Base-by-base conservation (phyloP, 2,113 vertebrate genomes). In the Oreochromis aureus region DNA sequence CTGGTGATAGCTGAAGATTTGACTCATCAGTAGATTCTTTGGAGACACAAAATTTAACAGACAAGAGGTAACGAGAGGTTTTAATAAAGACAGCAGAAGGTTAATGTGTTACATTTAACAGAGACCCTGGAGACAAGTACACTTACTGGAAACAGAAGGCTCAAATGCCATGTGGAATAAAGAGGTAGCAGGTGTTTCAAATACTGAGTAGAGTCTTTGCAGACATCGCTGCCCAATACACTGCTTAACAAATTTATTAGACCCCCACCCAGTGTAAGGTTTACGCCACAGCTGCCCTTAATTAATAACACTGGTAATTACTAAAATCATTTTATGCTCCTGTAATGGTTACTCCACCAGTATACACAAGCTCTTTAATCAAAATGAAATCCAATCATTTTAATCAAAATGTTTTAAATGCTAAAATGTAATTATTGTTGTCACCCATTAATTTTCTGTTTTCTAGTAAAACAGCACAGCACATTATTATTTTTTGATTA, bases 171-270 rank as follows among this genome's bases (percentile, higher is more conserved):
- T 59, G 32, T 59, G 24, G n/a, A 76, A 30, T 48, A 18, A 9
- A 76, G 41, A 76, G 41, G 41, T 30, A 48, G 69, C 69, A 76
- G 69, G 69, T 76, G 69, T 76, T 48, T 30, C 6, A 76, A 76
- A 48, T 48, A 76, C 41, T 30, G 22, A 76, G 69, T 48, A 18
- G 41, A 73, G 8, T 76, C 44, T 76, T 76, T 27, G 41, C 71
- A 76, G 71, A 19, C 1, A 41, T 73, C 2, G 1, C 66, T 44
- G n/a, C 12, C 8, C 41, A 15, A 16, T 24, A 41, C 19, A 22
- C 19, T 69, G 2, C 63, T 69, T 69, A 69, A 41, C n/a, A 69
- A 69, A 41, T 8, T 0, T 2, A 41, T 24, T 69, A 69, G n/a
- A 69, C 63, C 36, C 4, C 36, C n/a, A 41, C 4, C 36, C 36